A percentile compares a stretch with the other conserved stretches of the same genome.
Conservation (phyloP, 2,113 vertebrate genomes). For the Podocnemis expansa region DNA sequence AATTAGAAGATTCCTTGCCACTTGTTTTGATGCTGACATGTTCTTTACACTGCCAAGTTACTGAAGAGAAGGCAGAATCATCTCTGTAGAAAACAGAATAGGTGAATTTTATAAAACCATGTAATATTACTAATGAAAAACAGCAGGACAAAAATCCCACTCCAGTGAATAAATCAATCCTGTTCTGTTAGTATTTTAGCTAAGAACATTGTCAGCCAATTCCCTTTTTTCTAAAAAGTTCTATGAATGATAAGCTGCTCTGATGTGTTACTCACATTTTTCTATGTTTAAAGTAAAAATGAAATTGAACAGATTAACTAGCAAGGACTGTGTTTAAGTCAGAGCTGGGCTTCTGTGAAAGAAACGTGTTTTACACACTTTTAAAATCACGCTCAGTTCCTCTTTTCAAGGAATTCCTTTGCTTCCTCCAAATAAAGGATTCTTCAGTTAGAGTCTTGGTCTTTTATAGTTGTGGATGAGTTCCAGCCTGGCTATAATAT, state of each 20-base stretch:
- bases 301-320: constrained; percentile 47
- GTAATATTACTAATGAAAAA: neutral
- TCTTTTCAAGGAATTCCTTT: neutral
- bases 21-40: too few species aligned
- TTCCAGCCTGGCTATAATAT: constrained; percentile 42
- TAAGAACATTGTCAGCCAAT: constrained; percentile 62
- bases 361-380: constrained; percentile 49
- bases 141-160: neutral
- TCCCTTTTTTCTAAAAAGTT: constrained; percentile 28
- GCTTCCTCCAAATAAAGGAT: neutral
- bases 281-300: constrained; percentile 55
- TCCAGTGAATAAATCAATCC: constrained; percentile 29
- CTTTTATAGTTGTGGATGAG: constrained; percentile 44
- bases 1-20: neutral
- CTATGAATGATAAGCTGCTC: constrained; percentile 25
- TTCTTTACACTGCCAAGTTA: neutral
- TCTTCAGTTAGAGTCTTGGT: constrained; percentile 39
- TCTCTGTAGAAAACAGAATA: neutral
- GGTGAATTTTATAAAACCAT: neutral
- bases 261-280: constrained; percentile 42
- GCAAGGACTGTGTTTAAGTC: constrained; percentile 29
- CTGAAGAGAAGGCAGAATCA: neutral
- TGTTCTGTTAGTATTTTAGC: constrained; percentile 3
- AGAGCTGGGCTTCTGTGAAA: constrained; percentile 53
- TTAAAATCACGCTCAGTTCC: constrained; percentile 17